A percentile compares a stretch with the other conserved stretches of the same genome.
These are phyloP conservation scores for Drosophila sp. DNA, from an alignment of 1,140 invertebrate species.

Conservation along the genomic window DNA sequence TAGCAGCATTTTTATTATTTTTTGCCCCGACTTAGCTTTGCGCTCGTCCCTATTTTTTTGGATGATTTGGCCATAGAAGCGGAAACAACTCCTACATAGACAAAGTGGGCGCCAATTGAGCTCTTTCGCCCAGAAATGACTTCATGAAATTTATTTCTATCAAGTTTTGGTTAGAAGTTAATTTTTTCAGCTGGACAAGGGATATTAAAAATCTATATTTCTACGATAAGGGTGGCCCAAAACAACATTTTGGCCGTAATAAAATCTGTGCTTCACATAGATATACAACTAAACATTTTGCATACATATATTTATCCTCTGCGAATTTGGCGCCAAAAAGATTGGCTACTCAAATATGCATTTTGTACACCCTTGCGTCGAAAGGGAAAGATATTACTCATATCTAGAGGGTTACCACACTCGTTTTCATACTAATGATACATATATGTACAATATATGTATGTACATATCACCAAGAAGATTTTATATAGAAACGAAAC, in stretches of 20 bases:
- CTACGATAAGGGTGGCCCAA: neutral
- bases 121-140: neutral
- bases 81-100: slow-evolving; percentile 41
- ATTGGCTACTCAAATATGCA: slow-evolving; percentile 39
- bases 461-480: too few species aligned
- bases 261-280: slow-evolving; percentile 48
- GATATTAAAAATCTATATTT: slow-evolving; percentile 7
- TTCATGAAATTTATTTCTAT: neutral
- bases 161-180: slow-evolving; percentile 26
- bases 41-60: slow-evolving; percentile 18
- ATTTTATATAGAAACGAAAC: too few species aligned
- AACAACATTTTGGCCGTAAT: slow-evolving; percentile 25
- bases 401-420: neutral
- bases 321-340: slow-evolving; percentile 50
- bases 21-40: slow-evolving; percentile 15
- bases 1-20: slow-evolving; percentile 52
- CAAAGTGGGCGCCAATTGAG: neutral
- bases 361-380: neutral
- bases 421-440: too few species aligned
- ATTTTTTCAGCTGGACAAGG: slow-evolving; percentile 50
- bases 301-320: slow-evolving; percentile 29
- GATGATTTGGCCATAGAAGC: slow-evolving; percentile 43
- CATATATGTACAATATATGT: too few species aligned
- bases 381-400: neutral
- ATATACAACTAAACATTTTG: slow-evolving; percentile 44